These are phyloP conservation scores for Setipinna tenuifilis DNA, from an alignment of 2,797 vertebrate genomes.

Conservation along the genomic window DNA sequence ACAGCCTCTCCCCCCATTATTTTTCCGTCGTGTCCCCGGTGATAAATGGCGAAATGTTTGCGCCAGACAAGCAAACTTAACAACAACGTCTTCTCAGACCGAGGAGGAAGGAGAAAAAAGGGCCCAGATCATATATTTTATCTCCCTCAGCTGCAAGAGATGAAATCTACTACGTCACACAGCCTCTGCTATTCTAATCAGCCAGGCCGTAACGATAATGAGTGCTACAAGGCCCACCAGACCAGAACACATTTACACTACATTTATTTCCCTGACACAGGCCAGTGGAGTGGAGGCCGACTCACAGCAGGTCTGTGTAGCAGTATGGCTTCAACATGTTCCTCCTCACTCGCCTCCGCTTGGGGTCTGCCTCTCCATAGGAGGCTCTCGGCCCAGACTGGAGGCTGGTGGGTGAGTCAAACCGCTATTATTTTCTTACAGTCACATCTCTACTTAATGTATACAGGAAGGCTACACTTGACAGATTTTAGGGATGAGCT, in stretches of 20 bases:
- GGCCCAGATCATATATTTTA: constrained; percentile 5
- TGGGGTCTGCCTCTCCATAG: constrained; percentile 66
- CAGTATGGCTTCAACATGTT: constrained; percentile 66
- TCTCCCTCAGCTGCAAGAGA: constrained; percentile 6
- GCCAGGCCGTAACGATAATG: constrained; percentile 62
- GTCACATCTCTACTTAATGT: constrained; percentile 55
- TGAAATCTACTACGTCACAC: constrained; percentile 7
- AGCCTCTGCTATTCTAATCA: constrained; percentile 33
- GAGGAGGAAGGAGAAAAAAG: neutral
- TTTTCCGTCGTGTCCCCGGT: neutral
- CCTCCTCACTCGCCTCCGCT: constrained; percentile 61
- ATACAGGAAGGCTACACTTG: neutral
- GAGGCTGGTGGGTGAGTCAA: constrained; percentile 66
- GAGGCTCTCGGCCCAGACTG: constrained; percentile 68
- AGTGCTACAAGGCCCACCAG: constrained; percentile 60
- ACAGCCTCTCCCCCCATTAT: neutral
- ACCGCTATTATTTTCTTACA: constrained; percentile 64
- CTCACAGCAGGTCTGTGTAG: constrained; percentile 66
- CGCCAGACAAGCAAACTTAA: constrained; percentile 8
- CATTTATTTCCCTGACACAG: constrained; percentile 69
- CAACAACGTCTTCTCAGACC: neutral
- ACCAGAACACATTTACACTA: constrained; percentile 61
- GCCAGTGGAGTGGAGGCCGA: constrained; percentile 53
- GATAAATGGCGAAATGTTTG: constrained; percentile 18
- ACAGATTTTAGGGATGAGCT: neutral